Percentiles rank a stretch among this genome's conserved stretches.
These are phyloP conservation scores for Chaetophractus vellerosus DNA, from an alignment of 2,797 vertebrate species.

Conservation along the genomic window DNA sequence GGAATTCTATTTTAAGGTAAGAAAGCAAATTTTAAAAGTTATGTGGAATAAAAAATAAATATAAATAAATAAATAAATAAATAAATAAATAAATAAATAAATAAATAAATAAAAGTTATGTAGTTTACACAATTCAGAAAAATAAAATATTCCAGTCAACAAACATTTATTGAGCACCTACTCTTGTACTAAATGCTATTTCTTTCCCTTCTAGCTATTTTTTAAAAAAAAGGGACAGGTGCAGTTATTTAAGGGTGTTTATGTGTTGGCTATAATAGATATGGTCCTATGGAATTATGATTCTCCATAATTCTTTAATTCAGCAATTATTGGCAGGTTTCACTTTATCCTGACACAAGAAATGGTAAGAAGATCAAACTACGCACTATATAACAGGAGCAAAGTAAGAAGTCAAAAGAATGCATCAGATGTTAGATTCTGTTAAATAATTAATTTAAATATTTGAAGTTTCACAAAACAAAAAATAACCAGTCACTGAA, in stretches of 20 bases:
- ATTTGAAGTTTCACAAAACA: constrained; percentile 51
- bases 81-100: no score
- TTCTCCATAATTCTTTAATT: constrained; percentile 52
- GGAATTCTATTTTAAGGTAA: not conserved
- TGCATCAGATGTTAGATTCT: constrained; percentile 58
- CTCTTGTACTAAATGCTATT: constrained; percentile 54
- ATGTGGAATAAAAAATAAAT: no score
- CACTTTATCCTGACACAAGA: constrained; percentile 44
- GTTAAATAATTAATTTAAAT: constrained; percentile 70
- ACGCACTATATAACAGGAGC: constrained; percentile 33
- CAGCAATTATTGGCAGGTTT: constrained; percentile 35
- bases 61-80: no score
- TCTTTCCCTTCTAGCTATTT: constrained; percentile 46
- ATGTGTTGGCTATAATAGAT: constrained; percentile 43
- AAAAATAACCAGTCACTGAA: constrained; percentile 19
- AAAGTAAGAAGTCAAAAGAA: constrained; percentile 67
- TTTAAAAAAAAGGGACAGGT: constrained; percentile 13
- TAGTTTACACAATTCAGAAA: constrained; percentile 37
- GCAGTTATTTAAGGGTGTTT: constrained; percentile 39
- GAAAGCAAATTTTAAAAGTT: constrained; percentile 45
- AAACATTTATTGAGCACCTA: constrained; percentile 51
- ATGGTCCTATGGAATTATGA: constrained; percentile 44
- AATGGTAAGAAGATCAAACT: constrained; percentile 50
- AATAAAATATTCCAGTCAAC: constrained; percentile 37
- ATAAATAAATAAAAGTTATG: constrained; percentile 36